Evolutionary conservation across 2,113 vertebrate species (phyloP).

Genomic region (Notarius quadriscutis): DNA sequence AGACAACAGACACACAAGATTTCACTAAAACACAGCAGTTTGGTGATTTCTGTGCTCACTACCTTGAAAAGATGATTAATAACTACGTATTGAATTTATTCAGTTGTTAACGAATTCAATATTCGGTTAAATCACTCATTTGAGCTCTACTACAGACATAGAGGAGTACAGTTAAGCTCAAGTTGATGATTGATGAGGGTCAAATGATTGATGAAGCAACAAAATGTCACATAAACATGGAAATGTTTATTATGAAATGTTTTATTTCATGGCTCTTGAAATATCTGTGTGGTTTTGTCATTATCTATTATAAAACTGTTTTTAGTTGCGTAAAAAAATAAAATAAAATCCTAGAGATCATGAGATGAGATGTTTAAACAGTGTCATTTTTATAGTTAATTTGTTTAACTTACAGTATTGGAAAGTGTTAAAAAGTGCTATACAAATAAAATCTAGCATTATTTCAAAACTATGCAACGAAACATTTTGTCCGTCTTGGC

Average conservation of each 20-base stretch:
- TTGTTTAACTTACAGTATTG: neutral
- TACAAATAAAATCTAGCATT: neutral
- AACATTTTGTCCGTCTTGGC: neutral
- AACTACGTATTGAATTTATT: neutral
- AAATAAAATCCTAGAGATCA: too few species aligned
- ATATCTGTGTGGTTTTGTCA: neutral
- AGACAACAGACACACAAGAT: neutral
- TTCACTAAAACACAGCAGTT: neutral
- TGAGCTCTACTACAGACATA: neutral
- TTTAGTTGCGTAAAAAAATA: too few species aligned
- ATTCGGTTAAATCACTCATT: neutral
- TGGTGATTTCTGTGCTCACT: neutral
- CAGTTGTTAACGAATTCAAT: neutral
- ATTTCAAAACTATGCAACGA: neutral
- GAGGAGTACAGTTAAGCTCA: neutral
- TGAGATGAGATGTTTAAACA: too few species aligned
- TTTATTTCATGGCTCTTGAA: neutral
- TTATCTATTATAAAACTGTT: neutral
- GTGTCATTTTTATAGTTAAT: neutral
- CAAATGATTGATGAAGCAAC: neutral
- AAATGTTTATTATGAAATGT: neutral
- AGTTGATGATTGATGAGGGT: neutral
- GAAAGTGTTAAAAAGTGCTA: neutral
- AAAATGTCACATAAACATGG: neutral
- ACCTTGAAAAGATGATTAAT: neutral